Percentiles rank a stretch among this genome's conserved stretches.
phyloP scores from a whole-genome alignment of 1,140 invertebrate species.

The Augochlora pura region DNA sequence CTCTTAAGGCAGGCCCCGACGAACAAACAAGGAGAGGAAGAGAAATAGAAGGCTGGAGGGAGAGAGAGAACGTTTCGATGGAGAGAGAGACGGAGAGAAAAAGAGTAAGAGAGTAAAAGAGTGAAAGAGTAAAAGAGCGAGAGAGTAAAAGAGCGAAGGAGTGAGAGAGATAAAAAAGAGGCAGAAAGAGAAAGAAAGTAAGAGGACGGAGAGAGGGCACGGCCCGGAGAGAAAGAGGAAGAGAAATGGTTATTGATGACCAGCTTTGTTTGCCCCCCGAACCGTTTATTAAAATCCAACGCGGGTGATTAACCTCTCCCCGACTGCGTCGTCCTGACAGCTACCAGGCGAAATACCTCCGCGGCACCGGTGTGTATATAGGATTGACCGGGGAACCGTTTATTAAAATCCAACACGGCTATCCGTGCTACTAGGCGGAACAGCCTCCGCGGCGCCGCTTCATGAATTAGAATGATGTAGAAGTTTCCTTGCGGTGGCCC shows the following conservation, averaged over 20 bases:
- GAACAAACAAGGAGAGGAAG: neutral
- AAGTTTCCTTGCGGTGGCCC: neutral
- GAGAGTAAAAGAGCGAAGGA: slow-evolving; percentile 34
- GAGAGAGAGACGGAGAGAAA: neutral
- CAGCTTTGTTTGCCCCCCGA: slow-evolving; percentile 75
- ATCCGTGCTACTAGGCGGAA: slow-evolving; percentile 62
- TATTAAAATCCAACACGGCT: slow-evolving; percentile 62
- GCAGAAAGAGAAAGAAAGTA: neutral
- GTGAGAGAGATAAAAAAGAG: slow-evolving; percentile 8
- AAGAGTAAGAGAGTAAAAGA: slow-evolving; percentile 30
- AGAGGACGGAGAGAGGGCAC: neutral
- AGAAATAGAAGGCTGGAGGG: slow-evolving; percentile 16
- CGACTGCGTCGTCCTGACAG: slow-evolving; percentile 65
- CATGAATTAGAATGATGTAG: slow-evolving; percentile 48
- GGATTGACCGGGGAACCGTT: slow-evolving; percentile 58
- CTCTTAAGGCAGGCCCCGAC: slow-evolving; percentile 58
- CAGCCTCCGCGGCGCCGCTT: slow-evolving; percentile 32
- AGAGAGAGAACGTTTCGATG: neutral
- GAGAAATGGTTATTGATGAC: slow-evolving; percentile 75
- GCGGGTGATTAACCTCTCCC: slow-evolving; percentile 74
- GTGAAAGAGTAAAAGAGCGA: slow-evolving; percentile 19
- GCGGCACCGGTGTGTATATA: slow-evolving; percentile 44
- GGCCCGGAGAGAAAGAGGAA: neutral
- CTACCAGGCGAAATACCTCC: slow-evolving; percentile 69
- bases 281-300: slow-evolving; percentile 79